Evolutionary conservation across 2,888 invertebrate genomes (phyloP).

Genomic region (Zhuqinia jingwanae): DNA sequence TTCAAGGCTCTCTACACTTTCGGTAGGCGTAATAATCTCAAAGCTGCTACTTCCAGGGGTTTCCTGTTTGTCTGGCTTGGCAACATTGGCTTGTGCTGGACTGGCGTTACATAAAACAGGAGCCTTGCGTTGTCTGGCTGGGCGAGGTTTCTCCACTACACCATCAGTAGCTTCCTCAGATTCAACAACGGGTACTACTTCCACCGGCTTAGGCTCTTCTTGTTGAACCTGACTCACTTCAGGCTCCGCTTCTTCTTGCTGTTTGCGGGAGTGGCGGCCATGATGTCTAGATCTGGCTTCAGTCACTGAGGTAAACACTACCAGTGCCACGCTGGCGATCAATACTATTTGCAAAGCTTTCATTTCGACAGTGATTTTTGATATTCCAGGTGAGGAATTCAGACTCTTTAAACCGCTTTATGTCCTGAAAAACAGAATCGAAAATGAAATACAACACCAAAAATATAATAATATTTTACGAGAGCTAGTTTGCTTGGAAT

Average conservation of each 20-base stretch:
- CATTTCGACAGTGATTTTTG: conserved; percentile 28
- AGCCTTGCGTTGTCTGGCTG: conserved; percentile 42
- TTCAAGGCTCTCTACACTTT: conserved; percentile 33
- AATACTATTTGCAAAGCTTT: not conserved
- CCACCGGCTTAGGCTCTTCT: conserved; percentile 38
- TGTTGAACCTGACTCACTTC: conserved; percentile 25
- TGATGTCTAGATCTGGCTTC: conserved; percentile 47
- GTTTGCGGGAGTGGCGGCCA: conserved; percentile 25
- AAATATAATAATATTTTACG: too few species aligned
- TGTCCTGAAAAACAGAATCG: too few species aligned
- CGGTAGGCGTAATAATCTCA: conserved; percentile 10
- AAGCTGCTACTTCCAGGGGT: not conserved
- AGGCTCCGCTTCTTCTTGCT: conserved; percentile 43
- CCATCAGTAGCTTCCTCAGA: conserved; percentile 30
- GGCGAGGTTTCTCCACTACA: conserved; percentile 37
- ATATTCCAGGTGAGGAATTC: not conserved
- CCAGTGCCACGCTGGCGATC: conserved; percentile 22
- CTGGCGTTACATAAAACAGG: conserved; percentile 48
- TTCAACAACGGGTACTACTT: conserved; percentile 8
- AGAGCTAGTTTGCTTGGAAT: not conserved
- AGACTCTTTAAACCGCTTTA: not conserved
- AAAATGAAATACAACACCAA: not conserved
- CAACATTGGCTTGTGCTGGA: conserved; percentile 40
- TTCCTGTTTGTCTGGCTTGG: conserved; percentile 33
- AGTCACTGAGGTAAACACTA: not conserved